A percentile compares a stretch with the other conserved stretches of the same genome.
Evolutionary conservation across 1,140 invertebrate species (phyloP).

Genomic region (Metaphire vulgaris): DNA sequence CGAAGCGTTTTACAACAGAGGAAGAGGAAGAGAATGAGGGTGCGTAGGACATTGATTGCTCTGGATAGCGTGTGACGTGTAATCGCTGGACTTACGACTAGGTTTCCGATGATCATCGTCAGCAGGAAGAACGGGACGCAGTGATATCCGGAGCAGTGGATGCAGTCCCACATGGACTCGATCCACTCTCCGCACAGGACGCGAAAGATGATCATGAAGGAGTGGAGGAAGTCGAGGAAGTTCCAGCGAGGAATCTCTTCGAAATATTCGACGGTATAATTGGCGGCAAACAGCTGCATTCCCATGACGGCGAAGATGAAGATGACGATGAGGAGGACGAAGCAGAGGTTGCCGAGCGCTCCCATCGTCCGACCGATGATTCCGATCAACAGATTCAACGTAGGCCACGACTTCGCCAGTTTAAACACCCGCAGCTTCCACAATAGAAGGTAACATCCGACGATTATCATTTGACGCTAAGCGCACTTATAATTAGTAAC

Average conservation of each 20-base stretch:
- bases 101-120: constrained; percentile 90
- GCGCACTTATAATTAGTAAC: not conserved
- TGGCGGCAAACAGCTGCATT: constrained; percentile 91
- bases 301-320: constrained; percentile 96
- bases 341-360: constrained; percentile 88
- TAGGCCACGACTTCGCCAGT: constrained; percentile 97
- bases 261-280: constrained; percentile 37
- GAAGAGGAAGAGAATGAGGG: no score
- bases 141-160: constrained; percentile 78
- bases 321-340: constrained; percentile 91
- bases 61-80: no score
- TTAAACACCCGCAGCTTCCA: constrained; percentile 95
- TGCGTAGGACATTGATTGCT: no score
- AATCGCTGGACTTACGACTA: constrained; percentile 73
- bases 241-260: constrained; percentile 64
- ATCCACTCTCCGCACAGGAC: constrained; percentile 95
- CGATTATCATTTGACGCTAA: no score
- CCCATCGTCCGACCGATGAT: constrained; percentile 96
- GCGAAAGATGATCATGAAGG: constrained; percentile 91
- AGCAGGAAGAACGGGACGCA: constrained; percentile 91
- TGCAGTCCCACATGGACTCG: constrained; percentile 93
- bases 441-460: constrained; percentile 31
- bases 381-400: constrained; percentile 92
- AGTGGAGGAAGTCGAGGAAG: constrained; percentile 94
- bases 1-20: no score